These are phyloP conservation scores for Ichneumoninae sp. DNA, from an alignment of 2,888 invertebrate genomes.

Conservation along the genomic window DNA sequence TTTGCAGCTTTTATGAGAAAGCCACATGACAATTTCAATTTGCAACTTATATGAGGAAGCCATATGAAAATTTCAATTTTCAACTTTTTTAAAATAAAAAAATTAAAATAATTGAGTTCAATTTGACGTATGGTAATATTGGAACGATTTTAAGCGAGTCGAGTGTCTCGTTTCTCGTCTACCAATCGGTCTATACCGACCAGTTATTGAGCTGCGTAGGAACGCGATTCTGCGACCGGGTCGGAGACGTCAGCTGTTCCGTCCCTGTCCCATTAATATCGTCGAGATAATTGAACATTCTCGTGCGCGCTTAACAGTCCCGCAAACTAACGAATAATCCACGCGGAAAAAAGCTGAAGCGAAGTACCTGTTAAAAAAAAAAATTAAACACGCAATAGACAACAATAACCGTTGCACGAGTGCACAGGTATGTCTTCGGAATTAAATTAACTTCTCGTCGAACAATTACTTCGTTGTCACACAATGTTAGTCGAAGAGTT, in stretches of 20 bases:
- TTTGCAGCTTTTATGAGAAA: too few relatives aligned
- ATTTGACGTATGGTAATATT: neutral
- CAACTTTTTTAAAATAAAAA: too few relatives aligned
- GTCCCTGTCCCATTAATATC: slow-evolving; percentile 59
- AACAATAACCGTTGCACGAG: neutral
- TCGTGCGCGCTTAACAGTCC: slow-evolving; percentile 13
- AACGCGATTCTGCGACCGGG: neutral
- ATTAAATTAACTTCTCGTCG: slow-evolving; percentile 20
- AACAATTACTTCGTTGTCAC: slow-evolving; percentile 45
- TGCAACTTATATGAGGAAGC: too few relatives aligned
- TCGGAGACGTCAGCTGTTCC: slow-evolving; percentile 19
- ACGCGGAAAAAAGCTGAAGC: neutral
- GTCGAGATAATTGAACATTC: slow-evolving; percentile 53
- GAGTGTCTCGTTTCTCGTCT: slow-evolving; percentile 1
- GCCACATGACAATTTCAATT: too few relatives aligned
- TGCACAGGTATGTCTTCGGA: slow-evolving; percentile 11
- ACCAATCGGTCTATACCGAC: neutral
- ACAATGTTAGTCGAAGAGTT: slow-evolving; percentile 33
- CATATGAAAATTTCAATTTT: too few relatives aligned
- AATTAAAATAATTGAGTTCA: neutral
- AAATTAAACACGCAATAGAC: slow-evolving; percentile 12
- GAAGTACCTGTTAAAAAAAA: slow-evolving; percentile 33
- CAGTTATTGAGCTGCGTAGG: slow-evolving; percentile 28
- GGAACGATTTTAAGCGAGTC: neutral
- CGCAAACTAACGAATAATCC: slow-evolving; percentile 4